These are phyloP conservation scores for Notoglanidium macrostoma DNA, from an alignment of 2,797 vertebrate species.

Conservation along the genomic window DNA sequence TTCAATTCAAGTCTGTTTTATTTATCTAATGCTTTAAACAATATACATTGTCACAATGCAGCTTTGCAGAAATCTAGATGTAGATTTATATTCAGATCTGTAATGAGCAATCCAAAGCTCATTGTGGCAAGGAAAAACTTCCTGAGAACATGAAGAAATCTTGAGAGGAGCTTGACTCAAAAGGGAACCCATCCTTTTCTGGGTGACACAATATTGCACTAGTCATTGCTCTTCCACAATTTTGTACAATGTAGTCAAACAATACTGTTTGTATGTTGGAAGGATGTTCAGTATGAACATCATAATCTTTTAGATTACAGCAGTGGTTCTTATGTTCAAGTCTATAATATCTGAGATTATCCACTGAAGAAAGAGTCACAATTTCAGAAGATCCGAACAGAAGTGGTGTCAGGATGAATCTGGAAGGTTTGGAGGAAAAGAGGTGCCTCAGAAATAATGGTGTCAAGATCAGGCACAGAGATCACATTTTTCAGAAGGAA, in stretches of 20 bases:
- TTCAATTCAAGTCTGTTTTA: background rate
- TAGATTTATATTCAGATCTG: background rate
- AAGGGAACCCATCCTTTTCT: background rate
- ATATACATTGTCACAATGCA: background rate
- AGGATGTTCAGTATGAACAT: background rate
- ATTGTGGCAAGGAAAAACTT: background rate
- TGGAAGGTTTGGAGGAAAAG: background rate
- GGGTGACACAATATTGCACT: background rate
- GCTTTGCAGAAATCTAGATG: background rate
- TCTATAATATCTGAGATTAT: background rate
- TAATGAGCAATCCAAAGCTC: background rate
- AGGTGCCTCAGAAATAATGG: background rate
- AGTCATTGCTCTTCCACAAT: background rate
- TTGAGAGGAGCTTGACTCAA: too few species aligned
- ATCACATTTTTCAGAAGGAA: background rate
- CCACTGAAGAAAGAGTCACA: background rate
- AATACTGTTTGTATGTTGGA: background rate
- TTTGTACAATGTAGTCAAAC: background rate
- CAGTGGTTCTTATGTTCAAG: background rate
- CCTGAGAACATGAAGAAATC: background rate
- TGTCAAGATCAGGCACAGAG: background rate
- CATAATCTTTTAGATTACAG: background rate
- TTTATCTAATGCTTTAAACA: background rate
- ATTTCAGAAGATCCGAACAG: background rate
- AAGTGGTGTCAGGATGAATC: background rate